These are phyloP conservation scores for Cardinalis cardinalis DNA, from an alignment of 2,113 vertebrate species.

Conservation along the genomic window DNA sequence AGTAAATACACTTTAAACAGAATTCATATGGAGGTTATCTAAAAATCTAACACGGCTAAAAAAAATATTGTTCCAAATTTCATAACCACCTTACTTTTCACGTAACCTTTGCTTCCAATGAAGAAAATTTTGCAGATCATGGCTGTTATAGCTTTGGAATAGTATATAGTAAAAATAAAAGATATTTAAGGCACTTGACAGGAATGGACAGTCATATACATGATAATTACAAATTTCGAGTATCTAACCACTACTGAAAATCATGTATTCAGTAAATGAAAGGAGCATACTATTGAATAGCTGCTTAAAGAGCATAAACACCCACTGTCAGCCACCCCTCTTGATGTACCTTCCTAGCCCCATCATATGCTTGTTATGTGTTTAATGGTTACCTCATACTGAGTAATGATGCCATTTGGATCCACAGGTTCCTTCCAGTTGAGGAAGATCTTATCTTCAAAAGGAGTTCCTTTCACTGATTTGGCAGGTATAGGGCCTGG, in stretches of 20 bases:
- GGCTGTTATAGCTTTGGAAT: background rate
- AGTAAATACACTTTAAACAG: background rate
- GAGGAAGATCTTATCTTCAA: constrained; percentile 94
- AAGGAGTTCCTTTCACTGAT: constrained; percentile 92
- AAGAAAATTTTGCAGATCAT: background rate
- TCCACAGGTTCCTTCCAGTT: constrained; percentile 96
- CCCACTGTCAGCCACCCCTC: background rate
- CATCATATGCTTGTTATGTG: background rate
- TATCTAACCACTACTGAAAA: background rate
- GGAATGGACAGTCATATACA: background rate
- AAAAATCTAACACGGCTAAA: background rate
- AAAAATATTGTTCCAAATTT: background rate
- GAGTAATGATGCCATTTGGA: constrained; percentile 95
- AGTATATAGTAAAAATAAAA: background rate
- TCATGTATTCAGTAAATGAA: background rate
- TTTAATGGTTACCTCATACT: constrained; percentile 87
- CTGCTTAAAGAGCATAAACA: background rate
- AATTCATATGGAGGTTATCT: background rate
- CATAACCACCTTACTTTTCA: background rate
- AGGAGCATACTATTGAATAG: background rate
- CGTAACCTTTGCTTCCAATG: background rate
- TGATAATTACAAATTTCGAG: background rate
- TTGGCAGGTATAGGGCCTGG: constrained; percentile 90
- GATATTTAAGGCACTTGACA: background rate
- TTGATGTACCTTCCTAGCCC: background rate